Evolutionary conservation across 2,888 invertebrate genomes (phyloP).

Genomic region (Pheosia tremula): DNA sequence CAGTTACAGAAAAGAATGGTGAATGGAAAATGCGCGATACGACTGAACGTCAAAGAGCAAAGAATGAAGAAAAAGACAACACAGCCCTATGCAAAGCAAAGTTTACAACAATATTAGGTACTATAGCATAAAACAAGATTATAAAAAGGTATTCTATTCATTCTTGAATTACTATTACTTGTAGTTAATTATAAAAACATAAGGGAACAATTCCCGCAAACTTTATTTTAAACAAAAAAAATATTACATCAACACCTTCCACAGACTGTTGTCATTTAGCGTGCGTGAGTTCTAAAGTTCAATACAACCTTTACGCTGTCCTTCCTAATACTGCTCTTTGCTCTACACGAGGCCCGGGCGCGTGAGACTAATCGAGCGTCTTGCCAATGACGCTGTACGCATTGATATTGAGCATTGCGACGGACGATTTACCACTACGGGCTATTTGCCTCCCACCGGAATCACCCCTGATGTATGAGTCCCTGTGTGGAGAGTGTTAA

Average conservation of each 20-base stretch:
- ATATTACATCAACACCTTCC: not conserved
- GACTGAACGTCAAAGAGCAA: slow-evolving; percentile 47
- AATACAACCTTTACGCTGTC: slow-evolving; percentile 19
- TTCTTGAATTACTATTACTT: no score
- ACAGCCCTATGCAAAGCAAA: not conserved
- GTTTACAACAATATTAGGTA: not conserved
- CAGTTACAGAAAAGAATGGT: slow-evolving; percentile 56
- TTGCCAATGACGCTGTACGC: slow-evolving; percentile 68
- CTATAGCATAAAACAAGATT: no score
- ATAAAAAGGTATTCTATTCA: no score
- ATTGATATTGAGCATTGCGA: slow-evolving; percentile 73
- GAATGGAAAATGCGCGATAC: slow-evolving; percentile 56
- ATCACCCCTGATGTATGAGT: slow-evolving; percentile 45
- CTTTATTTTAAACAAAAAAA: not conserved
- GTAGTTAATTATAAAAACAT: no score
- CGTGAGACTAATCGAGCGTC: slow-evolving; percentile 68
- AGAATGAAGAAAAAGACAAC: slow-evolving; percentile 3
- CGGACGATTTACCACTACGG: slow-evolving; percentile 80
- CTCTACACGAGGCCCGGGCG: slow-evolving; percentile 44
- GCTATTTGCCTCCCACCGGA: slow-evolving; percentile 75
- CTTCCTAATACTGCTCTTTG: slow-evolving; percentile 42
- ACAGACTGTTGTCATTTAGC: not conserved
- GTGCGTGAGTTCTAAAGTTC: slow-evolving; percentile 28
- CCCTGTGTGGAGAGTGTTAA: not conserved
- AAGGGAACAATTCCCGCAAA: no score